Conservation (phyloP, 2,888 invertebrate genomes). For the Heliconius charithonia region DNA sequence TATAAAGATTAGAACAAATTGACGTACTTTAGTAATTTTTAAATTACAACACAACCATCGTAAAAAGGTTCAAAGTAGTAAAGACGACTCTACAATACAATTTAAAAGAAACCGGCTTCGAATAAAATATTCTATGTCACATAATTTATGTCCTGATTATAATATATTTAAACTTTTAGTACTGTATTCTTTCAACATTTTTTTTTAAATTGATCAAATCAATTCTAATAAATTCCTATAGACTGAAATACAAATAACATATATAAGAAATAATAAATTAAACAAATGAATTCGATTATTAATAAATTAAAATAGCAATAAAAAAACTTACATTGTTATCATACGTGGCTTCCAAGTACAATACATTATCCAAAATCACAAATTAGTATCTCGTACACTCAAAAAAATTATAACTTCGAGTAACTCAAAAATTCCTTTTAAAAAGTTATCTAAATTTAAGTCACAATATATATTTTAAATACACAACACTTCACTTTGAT, state of each 20-base stretch:
- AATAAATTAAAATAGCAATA: neutral
- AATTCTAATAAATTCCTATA: neutral
- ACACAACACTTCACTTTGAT: constrained; percentile 45
- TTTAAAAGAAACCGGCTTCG: neutral
- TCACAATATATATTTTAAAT: constrained; percentile 39
- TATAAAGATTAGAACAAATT: neutral
- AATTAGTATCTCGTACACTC: constrained; percentile 9
- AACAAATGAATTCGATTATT: neutral
- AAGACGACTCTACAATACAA: neutral
- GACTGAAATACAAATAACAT: neutral
- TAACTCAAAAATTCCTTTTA: neutral
- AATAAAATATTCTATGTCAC: neutral
- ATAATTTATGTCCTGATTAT: neutral
- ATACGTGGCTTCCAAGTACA: neutral
- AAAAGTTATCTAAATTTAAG: constrained; percentile 29
- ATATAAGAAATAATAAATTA: neutral
- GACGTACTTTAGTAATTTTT: neutral
- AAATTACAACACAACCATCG: neutral
- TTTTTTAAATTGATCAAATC: neutral
- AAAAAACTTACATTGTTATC: constrained; percentile 21
- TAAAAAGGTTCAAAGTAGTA: neutral
- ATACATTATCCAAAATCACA: constrained; percentile 14
- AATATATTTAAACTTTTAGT: neutral
- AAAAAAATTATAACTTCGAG: constrained; percentile 11
- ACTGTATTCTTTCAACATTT: neutral